Conservation (phyloP, 2,797 vertebrate genomes). For the Aeoliscus strigatus region DNA sequence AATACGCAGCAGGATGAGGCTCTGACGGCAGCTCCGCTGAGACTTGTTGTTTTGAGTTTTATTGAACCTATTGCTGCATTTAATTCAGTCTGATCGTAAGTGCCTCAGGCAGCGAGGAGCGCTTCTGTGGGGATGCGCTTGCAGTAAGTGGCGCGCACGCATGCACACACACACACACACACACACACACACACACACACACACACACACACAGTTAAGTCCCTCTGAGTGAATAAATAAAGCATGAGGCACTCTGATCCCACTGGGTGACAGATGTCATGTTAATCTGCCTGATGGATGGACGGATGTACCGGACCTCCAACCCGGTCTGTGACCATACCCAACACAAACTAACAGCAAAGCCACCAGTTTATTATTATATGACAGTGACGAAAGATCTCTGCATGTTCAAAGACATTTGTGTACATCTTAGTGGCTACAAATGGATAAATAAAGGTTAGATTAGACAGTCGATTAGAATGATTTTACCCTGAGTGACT, state of each 20-base stretch:
- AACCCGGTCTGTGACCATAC: constrained; percentile 22
- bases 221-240: constrained; percentile 63
- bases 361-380: constrained; percentile 1
- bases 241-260: constrained; percentile 62
- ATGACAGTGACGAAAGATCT: background rate
- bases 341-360: constrained; percentile 18
- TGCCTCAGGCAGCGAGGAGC: constrained; percentile 38
- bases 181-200: constrained; percentile 4
- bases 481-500: too few species aligned
- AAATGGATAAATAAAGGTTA: too few species aligned
- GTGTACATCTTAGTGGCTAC: too few species aligned
- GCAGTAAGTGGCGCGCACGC: constrained; percentile 38
- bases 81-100: constrained; percentile 59
- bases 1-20: constrained; percentile 27
- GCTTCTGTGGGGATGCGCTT: constrained; percentile 21
- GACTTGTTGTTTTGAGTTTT: constrained; percentile 45
- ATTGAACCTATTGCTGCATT: constrained; percentile 52
- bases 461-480: too few species aligned
- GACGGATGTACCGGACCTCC: constrained; percentile 38
- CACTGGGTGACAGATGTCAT: constrained; percentile 70
- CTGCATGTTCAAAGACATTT: background rate
- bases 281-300: constrained; percentile 68
- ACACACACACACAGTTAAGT: constrained; percentile 32
- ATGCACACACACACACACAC: background rate
- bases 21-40: constrained; percentile 31